Evolutionary conservation across 1,140 invertebrate species (phyloP).

Genomic region (Trachymyrmex cornetzi): DNA sequence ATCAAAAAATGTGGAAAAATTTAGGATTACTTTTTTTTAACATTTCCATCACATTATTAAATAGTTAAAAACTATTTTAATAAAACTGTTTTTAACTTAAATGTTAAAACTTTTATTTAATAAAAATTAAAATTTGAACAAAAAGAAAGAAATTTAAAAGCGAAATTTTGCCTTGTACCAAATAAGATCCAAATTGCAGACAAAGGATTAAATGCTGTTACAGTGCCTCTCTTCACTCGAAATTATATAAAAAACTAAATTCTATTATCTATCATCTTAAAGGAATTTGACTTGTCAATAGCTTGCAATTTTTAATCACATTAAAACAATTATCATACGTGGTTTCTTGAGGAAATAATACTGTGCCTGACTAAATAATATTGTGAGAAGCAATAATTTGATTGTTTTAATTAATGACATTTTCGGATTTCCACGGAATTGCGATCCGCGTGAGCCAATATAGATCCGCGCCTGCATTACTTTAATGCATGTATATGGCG

Average conservation of each 20-base stretch:
- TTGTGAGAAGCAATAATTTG: not conserved
- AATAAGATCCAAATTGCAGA: no score
- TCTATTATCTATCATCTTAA: not conserved
- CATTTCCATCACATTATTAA: no score
- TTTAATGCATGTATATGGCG: constrained; percentile 41
- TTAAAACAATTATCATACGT: not conserved
- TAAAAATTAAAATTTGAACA: no score
- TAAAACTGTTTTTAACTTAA: no score
- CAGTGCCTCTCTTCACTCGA: not conserved
- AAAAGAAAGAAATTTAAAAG: no score
- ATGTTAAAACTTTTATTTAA: no score
- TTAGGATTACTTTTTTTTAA: no score
- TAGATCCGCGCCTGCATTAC: constrained; percentile 68
- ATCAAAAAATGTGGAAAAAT: no score
- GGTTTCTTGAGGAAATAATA: not conserved
- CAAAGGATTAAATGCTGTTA: not conserved
- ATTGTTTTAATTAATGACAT: not conserved
- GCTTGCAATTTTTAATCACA: not conserved
- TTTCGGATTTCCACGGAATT: constrained; percentile 50
- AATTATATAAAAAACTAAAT: not conserved
- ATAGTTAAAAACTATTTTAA: no score
- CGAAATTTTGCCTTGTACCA: no score
- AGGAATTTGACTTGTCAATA: not conserved
- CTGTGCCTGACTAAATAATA: not conserved
- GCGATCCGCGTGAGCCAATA: constrained; percentile 55